Conservation (phyloP, 1,140 invertebrate genomes). For the Ceratoteleas bidentatus region DNA sequence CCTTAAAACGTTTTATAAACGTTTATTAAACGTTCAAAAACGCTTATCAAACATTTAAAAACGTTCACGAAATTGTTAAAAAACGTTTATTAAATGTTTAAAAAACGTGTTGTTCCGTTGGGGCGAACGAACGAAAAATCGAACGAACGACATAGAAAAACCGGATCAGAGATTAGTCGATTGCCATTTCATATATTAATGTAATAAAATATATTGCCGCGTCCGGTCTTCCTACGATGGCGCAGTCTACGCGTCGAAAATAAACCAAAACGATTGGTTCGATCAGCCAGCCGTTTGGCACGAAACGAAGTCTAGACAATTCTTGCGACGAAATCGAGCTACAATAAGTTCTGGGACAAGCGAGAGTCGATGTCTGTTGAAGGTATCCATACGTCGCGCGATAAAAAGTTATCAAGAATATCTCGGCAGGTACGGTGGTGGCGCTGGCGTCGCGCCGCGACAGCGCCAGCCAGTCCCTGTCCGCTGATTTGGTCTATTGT, state of each 20-base stretch:
- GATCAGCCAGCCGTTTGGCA: constrained; percentile 20
- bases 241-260: neutral
- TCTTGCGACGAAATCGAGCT: neutral
- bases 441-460: neutral
- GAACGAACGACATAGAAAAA: neutral
- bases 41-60: too few relatives aligned
- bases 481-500: too few relatives aligned
- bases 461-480: neutral
- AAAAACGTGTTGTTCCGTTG: too few relatives aligned
- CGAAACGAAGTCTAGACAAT: constrained; percentile 22
- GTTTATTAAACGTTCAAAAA: too few relatives aligned
- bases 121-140: neutral
- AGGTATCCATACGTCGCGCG: neutral
- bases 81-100: too few relatives aligned
- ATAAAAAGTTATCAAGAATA: constrained; percentile 8
- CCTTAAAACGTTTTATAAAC: too few relatives aligned
- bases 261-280: constrained; percentile 5
- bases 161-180: neutral
- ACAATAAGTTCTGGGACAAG: neutral
- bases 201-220: constrained; percentile 19
- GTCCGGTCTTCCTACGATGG: neutral
- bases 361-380: neutral
- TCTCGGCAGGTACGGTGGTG: neutral
- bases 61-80: too few relatives aligned
- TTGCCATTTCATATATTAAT: neutral